Evolutionary conservation across 2,888 invertebrate species (phyloP).

Genomic region (Chaetoderma sp.): DNA sequence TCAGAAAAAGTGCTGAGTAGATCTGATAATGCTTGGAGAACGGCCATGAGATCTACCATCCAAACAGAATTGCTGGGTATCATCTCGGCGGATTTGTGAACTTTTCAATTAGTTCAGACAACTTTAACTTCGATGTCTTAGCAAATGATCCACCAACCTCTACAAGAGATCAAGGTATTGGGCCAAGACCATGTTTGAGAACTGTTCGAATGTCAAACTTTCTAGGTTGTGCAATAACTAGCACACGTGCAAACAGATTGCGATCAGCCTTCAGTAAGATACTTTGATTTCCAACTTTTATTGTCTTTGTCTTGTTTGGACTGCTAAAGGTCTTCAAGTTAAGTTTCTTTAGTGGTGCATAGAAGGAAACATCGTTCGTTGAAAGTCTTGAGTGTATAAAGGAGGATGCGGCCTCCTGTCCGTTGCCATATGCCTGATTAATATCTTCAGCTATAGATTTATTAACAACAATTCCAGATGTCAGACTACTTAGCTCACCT

Average conservation of each 20-base stretch:
- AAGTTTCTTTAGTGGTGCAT: not conserved
- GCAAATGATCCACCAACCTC: not conserved
- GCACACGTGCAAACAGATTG: conserved; percentile 13
- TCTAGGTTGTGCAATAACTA: conserved; percentile 8
- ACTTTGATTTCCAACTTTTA: not conserved
- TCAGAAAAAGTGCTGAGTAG: conserved; percentile 7
- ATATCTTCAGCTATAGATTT: not conserved
- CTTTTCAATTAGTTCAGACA: not conserved
- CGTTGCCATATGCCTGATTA: not conserved
- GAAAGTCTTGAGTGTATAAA: conserved; percentile 12
- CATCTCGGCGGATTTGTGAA: not conserved
- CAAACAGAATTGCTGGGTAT: not conserved
- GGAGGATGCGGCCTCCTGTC: not conserved
- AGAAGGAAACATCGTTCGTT: not conserved
- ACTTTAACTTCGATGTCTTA: not conserved
- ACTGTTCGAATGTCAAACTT: conserved; percentile 17
- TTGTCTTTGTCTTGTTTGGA: not conserved
- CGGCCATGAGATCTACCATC: conserved; percentile 18
- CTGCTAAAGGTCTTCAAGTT: conserved; percentile 12
- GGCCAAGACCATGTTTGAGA: not conserved
- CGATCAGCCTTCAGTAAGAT: not conserved
- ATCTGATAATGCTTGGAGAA: not conserved
- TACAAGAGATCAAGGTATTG: not conserved
- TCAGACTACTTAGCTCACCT: not conserved
- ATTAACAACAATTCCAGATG: not conserved